Evolutionary conservation across 2,888 invertebrate genomes (phyloP), one percentile per base, ranked within the genome.

Genomic region (Pherbina coryleti): DNA sequence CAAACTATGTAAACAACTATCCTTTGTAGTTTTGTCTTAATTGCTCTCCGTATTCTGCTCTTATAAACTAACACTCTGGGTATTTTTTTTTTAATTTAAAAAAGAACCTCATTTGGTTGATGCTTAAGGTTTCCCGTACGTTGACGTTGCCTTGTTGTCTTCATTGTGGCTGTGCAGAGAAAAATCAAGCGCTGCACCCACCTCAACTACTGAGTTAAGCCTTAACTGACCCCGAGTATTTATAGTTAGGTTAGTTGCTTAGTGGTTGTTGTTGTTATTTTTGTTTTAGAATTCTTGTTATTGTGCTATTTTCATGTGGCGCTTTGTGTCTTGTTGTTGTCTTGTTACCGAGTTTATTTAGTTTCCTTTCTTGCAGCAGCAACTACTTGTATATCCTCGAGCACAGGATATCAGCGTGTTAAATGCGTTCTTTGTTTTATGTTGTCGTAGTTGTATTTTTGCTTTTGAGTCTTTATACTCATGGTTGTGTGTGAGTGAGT

Each of bases 401-500:
- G 31, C 66, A 19, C 19, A 37, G 19, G 66, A n/a, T 66, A 66
- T 34, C 31, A 49, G 67, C 22, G 49, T 67, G 49, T 44, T 34
- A 44, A 37, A 49, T 44, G 49, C 49, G 67, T 37, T 11, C 25
- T 34, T 62, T 67, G 22, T 67, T 67, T n/a, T 37, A 44, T 34
- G 37, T 22, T 34, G n/a, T 67, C 66, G 17, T 31, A 2, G 22
- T 19, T 17, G 2, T 67, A 19, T 44, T 67, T 37, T 34, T 37
- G 3, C 44, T 19, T 19, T 19, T 67, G 28, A 34, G 22, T 67
- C 34, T 19, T 19, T 44, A 19, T 44, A 9, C 5, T 53, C 28
- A 75, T 74, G 77, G n/a, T 53, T 74, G 44, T 70, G 53, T 53
- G 62, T 49, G 19, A 31, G 37, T 70, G 34, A 49, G 49, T 34